phyloP scores from a whole-genome alignment of 2,797 vertebrate species.

The Lutjanus campechanus region DNA sequence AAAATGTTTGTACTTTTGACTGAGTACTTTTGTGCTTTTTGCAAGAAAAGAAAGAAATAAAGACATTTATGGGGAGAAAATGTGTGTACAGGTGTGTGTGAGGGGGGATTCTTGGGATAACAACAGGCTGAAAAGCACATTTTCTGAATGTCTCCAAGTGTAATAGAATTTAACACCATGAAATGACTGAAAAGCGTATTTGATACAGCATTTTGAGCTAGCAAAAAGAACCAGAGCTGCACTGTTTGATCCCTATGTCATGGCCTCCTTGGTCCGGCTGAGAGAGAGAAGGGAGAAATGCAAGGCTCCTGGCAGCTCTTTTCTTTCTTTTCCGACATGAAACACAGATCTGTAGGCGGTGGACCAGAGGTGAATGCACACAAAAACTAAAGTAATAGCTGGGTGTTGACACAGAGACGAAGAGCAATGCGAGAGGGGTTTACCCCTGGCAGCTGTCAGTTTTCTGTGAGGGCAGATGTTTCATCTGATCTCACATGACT shows the following conservation, averaged over 20 bases:
- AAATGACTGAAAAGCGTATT: constrained; percentile 9
- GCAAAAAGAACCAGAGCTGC: not conserved
- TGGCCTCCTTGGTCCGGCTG: constrained; percentile 2
- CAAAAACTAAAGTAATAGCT: constrained; percentile 24
- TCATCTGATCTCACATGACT: constrained; percentile 13
- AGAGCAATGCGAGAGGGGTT: constrained; percentile 15
- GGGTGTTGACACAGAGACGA: constrained; percentile 16
- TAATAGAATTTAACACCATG: constrained; percentile 22
- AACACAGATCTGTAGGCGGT: constrained; percentile 26
- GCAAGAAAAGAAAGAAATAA: not conserved
- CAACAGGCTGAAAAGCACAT: constrained; percentile 10
- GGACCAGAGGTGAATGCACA: constrained; percentile 31
- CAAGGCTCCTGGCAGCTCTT: constrained; percentile 1
- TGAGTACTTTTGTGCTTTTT: constrained; percentile 30
- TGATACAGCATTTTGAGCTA: constrained; percentile 8
- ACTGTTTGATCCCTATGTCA: constrained; percentile 20
- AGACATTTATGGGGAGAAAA: not conserved
- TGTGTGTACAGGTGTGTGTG: not conserved
- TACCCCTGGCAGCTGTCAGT: constrained; percentile 13
- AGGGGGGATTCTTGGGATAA: not conserved
- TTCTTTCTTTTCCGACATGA: constrained; percentile 12
- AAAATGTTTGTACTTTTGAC: constrained; percentile 44
- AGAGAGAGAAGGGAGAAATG: not conserved
- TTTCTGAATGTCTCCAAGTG: not conserved
- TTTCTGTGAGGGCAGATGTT: constrained; percentile 10